Conservation (phyloP, 2,888 invertebrate genomes). For the Eupsilia transversa region DNA sequence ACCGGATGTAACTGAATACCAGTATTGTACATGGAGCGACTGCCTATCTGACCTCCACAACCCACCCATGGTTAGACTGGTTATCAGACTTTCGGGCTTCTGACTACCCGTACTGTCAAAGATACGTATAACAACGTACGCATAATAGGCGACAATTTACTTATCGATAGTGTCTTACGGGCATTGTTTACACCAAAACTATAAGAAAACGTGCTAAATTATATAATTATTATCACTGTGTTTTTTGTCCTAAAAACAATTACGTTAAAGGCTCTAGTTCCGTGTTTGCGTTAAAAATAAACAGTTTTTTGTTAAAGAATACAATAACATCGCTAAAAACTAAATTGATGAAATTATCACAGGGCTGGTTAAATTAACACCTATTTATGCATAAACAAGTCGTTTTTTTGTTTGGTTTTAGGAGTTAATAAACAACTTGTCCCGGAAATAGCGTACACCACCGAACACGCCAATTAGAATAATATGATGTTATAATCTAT, state of each 20-base stretch:
- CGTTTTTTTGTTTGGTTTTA: not conserved
- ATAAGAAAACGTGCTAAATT: constrained; percentile 23
- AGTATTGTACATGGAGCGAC: not conserved
- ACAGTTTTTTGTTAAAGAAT: not conserved
- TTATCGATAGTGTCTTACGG: not conserved
- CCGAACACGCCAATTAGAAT: too few relatives aligned
- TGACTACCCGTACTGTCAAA: not conserved
- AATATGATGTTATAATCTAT: too few relatives aligned
- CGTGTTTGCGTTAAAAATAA: constrained; percentile 50
- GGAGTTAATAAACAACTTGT: too few relatives aligned
- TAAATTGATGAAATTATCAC: constrained; percentile 42
- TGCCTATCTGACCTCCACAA: not conserved
- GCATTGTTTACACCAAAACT: not conserved
- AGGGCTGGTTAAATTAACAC: constrained; percentile 41
- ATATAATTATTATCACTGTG: constrained; percentile 19
- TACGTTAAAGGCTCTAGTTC: constrained; percentile 45
- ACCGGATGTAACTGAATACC: not conserved
- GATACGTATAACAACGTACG: too few relatives aligned
- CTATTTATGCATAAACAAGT: constrained; percentile 15
- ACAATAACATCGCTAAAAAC: constrained; percentile 8
- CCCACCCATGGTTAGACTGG: not conserved
- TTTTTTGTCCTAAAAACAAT: constrained; percentile 18
- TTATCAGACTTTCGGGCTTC: not conserved
- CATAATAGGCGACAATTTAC: too few relatives aligned
- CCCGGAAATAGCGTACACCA: too few relatives aligned